Evolutionary conservation across 2,888 invertebrate genomes (phyloP), one percentile per base, ranked within the genome.

Genomic region (Hemaris fuciformis): DNA sequence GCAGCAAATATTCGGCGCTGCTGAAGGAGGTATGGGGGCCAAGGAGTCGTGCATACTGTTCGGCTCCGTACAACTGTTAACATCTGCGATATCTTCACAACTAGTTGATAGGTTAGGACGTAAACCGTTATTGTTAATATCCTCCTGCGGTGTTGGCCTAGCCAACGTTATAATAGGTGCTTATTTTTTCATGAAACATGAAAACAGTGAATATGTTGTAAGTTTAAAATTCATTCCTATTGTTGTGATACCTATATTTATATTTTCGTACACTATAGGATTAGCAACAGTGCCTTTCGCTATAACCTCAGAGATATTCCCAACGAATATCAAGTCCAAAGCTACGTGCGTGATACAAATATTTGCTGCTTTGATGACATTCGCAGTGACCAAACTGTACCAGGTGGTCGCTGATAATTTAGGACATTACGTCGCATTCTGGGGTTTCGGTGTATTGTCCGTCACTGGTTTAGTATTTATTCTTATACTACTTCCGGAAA

Each of bases 251-350:
- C 93, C 94, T 31, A 86, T 93, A 66, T 95, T 94, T 85, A 94
- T 94, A 84, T 93, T 94, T 70, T 93, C 93, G 41, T 94, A 94
- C 63, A 93, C 94, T 2, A 88, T 95, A 75, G 94, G 94, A 15
- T 89, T 94, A 76, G 94, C 94, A 0, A 94, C 94, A 2, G 89
- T 95, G 69, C 94, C 94, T 27, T 95, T 94, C 75, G 93, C 94
- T 43, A 93, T 94, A 58, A 93, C 94, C 45, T 94, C 94, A 2
- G 95, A 95, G 83, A 89, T 95, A 75, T 94, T 95, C 78, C 94
- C 95, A 45, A 87, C 93, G 2, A 91, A 94, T 69, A 94, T 94
- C 22, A 94, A 95, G 73, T 94, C 95, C 0, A 91, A 94, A 64
- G 95, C 95, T 0, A 94, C 94, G 27, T 94, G 94, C 66, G 88